Conservation (phyloP, 2,113 vertebrate species). For the Prietella phreatophila region DNA sequence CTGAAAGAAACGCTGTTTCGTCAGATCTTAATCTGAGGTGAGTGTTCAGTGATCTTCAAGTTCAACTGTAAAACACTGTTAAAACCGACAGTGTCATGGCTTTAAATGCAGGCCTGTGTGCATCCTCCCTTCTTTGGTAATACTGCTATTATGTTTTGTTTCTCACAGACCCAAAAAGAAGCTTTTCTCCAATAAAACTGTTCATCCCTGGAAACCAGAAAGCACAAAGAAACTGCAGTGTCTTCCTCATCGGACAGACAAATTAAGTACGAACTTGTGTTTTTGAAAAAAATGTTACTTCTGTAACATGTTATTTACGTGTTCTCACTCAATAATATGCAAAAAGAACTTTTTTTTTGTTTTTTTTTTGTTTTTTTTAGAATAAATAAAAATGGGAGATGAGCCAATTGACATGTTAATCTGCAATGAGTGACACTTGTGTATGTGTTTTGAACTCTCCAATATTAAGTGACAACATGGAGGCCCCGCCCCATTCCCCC, state of each 20-base stretch:
- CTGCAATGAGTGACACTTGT: not conserved
- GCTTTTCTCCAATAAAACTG: slow-evolving; percentile 56
- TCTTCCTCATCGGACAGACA: not conserved
- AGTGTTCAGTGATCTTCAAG: not conserved
- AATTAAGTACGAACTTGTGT: slow-evolving; percentile 14
- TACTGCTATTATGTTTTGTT: not conserved
- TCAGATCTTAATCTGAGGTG: slow-evolving; percentile 36
- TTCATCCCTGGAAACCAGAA: slow-evolving; percentile 59
- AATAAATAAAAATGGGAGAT: not conserved
- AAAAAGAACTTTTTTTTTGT: no score
- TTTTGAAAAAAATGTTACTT: not conserved
- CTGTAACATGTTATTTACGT: not conserved
- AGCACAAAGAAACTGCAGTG: slow-evolving; percentile 25
- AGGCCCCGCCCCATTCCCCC: not conserved
- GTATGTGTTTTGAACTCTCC: not conserved
- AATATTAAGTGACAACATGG: not conserved
- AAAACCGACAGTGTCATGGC: not conserved
- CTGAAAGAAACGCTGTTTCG: not conserved
- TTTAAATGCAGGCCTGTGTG: not conserved
- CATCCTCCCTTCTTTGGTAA: not conserved
- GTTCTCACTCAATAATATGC: no score
- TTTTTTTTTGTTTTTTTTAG: no score
- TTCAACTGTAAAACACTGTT: not conserved
- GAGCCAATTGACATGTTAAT: not conserved
- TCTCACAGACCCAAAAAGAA: slow-evolving; percentile 65